Conservation (phyloP, 2,797 vertebrate species). For the Odontamblyopus lacepedii region DNA sequence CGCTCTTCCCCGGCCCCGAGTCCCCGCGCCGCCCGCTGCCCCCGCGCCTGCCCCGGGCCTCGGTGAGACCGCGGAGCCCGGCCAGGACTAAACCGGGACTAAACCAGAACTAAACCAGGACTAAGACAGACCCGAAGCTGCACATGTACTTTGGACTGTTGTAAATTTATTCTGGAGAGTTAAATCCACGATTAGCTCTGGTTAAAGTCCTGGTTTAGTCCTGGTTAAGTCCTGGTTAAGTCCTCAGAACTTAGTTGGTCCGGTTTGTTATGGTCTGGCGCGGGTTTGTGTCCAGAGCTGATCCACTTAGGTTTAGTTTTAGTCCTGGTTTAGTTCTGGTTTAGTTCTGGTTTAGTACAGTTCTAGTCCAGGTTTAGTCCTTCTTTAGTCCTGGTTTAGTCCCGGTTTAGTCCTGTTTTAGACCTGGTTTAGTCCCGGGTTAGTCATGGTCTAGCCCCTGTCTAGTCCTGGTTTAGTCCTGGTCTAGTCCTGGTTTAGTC, state of each 20-base stretch:
- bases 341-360: neutral
- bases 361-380: neutral
- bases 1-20: slow-evolving; percentile 25
- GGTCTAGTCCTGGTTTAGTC: neutral
- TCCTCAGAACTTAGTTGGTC: neutral
- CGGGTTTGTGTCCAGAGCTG: too few relatives aligned
- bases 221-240: neutral
- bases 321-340: neutral
- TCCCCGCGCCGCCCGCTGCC: slow-evolving; percentile 19
- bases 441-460: too few relatives aligned
- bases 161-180: too few relatives aligned
- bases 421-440: neutral
- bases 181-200: neutral
- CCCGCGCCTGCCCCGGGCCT: neutral
- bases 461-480: too few relatives aligned
- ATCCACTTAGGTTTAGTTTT: neutral
- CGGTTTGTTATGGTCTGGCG: too few relatives aligned
- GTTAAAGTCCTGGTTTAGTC: neutral
- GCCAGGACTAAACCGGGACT: neutral
- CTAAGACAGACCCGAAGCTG: neutral
- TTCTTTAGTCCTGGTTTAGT: neutral
- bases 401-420: neutral
- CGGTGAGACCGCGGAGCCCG: neutral
- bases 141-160: too few relatives aligned
- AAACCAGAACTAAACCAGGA: neutral